These are phyloP conservation scores for Pogonophryne albipinna DNA, from an alignment of 2,797 vertebrate species.

Conservation along the genomic window DNA sequence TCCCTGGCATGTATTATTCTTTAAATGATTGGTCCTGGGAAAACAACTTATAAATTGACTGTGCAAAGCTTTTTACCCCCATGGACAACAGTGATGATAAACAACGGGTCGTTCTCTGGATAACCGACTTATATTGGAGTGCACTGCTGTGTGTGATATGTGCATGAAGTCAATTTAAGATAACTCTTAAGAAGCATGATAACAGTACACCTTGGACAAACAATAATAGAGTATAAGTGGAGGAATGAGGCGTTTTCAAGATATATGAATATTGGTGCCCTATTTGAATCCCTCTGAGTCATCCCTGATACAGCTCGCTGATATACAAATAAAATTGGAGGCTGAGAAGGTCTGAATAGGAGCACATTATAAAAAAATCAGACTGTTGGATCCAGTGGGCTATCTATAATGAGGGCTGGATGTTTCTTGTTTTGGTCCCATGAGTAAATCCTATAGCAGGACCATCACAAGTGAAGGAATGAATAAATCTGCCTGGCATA, in stretches of 20 bases:
- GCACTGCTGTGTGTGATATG: conserved; percentile 14
- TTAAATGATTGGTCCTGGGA: conserved; percentile 47
- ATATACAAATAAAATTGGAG: conserved; percentile 20
- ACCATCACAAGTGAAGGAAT: conserved; percentile 12
- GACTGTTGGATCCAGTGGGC: conserved; percentile 14
- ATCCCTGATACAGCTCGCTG: conserved; percentile 13
- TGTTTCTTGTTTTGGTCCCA: conserved; percentile 5
- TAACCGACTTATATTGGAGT: conserved; percentile 9
- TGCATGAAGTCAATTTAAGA: conserved; percentile 17
- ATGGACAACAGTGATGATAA: conserved; percentile 24
- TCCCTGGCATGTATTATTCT: conserved; percentile 37
- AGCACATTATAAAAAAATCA: conserved; percentile 23
- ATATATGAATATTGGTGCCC: not conserved
- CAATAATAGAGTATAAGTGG: conserved; percentile 1
- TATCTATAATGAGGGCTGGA: conserved; percentile 13
- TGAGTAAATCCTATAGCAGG: conserved; percentile 39
- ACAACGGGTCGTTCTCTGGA: not conserved
- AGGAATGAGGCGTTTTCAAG: conserved; percentile 5
- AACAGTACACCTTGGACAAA: conserved; percentile 8
- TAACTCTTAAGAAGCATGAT: conserved; percentile 26
- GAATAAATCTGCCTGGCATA: conserved; percentile 6
- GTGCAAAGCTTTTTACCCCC: conserved; percentile 8
- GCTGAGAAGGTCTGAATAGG: not conserved
- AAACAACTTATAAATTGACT: conserved; percentile 33
- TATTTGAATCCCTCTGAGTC: conserved; percentile 40